These are phyloP conservation scores for Pseudorectes ferrugineus DNA, from an alignment of 2,113 vertebrate genomes.

Conservation along the genomic window DNA sequence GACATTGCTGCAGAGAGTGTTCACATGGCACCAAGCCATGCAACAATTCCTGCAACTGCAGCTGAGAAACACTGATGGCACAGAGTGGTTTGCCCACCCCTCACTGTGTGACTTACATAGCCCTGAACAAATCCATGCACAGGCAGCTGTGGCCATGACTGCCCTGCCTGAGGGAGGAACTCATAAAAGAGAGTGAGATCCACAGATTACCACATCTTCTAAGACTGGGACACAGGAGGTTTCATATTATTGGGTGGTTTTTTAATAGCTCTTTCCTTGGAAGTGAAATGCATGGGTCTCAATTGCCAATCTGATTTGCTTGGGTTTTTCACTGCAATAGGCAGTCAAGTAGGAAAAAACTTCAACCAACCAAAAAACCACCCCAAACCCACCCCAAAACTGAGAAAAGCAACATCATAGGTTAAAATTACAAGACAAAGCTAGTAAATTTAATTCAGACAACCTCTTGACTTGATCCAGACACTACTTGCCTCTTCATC, in stretches of 20 bases:
- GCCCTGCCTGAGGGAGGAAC: neutral
- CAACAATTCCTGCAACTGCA: neutral
- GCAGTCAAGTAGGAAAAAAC: neutral
- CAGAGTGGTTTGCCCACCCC: neutral
- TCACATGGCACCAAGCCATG: neutral
- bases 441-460: neutral
- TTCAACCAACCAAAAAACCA: neutral
- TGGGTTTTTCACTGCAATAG: neutral
- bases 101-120: neutral
- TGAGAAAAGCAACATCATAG: neutral
- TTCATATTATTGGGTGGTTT: neutral
- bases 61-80: neutral
- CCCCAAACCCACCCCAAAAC: fast-evolving
- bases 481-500: neutral
- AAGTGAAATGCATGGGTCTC: neutral
- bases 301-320: neutral
- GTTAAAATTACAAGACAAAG: neutral
- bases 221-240: too few relatives aligned
- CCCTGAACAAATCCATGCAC: neutral
- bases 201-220: neutral
- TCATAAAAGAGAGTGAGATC: neutral
- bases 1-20: neutral
- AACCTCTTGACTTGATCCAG: neutral
- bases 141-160: neutral
- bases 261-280: neutral